These are phyloP conservation scores for Mythimna impura DNA, from an alignment of 2,888 invertebrate genomes.

Conservation along the genomic window DNA sequence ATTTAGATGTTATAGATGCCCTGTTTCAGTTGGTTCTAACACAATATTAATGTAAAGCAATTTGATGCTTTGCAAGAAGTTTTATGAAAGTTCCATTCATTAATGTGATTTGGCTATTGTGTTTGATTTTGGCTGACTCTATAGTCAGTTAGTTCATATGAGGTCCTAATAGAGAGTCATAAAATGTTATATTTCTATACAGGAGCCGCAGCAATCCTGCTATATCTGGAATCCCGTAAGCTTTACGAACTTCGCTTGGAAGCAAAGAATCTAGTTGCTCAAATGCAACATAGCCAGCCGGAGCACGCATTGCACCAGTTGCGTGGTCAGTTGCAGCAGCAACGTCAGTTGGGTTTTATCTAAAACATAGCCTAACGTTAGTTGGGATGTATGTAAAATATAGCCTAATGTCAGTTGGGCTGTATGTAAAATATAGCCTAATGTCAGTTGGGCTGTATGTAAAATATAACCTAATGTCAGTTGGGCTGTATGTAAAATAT, in stretches of 20 bases:
- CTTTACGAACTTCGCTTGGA: conserved; percentile 94
- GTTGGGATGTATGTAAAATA: conserved; percentile 42
- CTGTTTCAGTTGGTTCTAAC: too few species aligned
- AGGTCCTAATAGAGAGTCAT: background rate
- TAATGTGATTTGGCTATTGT: too few species aligned
- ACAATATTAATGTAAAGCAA: too few species aligned
- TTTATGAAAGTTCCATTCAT: too few species aligned
- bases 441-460: too few species aligned
- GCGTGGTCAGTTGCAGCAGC: conserved; percentile 85
- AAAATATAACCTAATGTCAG: conserved; percentile 68
- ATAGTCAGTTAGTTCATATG: background rate
- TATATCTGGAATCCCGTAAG: conserved; percentile 93
- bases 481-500: conserved; percentile 42
- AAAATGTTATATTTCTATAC: conserved; percentile 71
- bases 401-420: background rate
- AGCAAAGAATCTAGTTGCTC: conserved; percentile 96
- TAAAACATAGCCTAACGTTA: conserved; percentile 68
- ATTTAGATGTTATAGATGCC: too few species aligned
- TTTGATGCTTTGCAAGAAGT: too few species aligned
- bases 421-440: too few species aligned
- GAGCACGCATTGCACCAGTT: conserved; percentile 87
- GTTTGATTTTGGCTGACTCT: background rate
- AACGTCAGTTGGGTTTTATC: conserved; percentile 71
- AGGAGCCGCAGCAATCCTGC: conserved; percentile 92
- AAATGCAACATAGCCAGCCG: conserved; percentile 95